These are phyloP conservation scores for Fregetta grallaria DNA, from an alignment of 2,113 vertebrate genomes.

Conservation along the genomic window DNA sequence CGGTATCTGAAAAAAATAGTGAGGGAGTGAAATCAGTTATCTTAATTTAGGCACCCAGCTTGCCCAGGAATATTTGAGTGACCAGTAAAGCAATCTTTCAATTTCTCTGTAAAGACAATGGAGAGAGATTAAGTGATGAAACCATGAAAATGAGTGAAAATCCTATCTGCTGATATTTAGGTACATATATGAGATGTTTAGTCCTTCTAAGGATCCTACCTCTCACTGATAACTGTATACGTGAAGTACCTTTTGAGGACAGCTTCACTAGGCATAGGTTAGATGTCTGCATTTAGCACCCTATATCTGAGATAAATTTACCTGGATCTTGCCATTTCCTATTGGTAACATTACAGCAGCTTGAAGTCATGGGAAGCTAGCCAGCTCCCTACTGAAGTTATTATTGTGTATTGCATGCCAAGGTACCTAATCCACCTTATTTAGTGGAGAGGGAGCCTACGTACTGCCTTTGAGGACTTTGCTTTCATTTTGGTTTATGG, in stretches of 20 bases:
- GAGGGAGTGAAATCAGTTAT: background rate
- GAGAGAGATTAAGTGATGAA: background rate
- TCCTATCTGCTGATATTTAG: background rate
- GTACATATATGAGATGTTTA: background rate
- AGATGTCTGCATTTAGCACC: background rate
- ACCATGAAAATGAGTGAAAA: background rate
- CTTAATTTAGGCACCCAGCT: background rate
- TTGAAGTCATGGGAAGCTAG: background rate
- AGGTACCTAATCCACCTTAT: background rate
- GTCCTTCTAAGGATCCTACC: background rate
- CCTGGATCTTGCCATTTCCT: background rate
- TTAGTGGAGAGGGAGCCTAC: fast-evolving
- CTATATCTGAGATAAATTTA: background rate
- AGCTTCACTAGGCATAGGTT: background rate
- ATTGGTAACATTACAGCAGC: background rate
- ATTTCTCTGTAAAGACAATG: background rate
- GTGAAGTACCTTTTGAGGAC: background rate
- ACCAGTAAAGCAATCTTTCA: background rate
- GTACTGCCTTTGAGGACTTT: background rate
- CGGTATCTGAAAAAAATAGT: background rate
- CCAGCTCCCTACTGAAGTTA: background rate
- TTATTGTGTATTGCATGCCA: background rate
- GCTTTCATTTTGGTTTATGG: background rate
- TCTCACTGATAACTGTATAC: background rate
- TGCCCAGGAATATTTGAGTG: background rate